phyloP scores from a whole-genome alignment of 30 jellyfish, hydroid and myxozoan genomes.

The Hydractinia echinata region DNA sequence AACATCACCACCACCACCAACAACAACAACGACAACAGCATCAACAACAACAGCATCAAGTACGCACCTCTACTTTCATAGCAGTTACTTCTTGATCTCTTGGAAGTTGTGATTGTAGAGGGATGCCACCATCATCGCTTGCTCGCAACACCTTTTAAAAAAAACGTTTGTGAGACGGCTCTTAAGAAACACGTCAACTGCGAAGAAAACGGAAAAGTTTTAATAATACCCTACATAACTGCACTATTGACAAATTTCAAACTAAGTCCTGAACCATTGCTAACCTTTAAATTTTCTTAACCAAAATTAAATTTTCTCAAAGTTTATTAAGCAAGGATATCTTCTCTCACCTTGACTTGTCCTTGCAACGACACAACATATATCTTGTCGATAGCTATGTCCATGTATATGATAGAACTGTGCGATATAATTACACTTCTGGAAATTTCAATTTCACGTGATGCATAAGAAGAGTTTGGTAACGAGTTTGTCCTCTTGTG shows the following conservation, averaged over 20 bases:
- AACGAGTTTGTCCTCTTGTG: constrained; percentile 32
- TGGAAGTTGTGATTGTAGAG: constrained; percentile 20
- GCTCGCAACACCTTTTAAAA: constrained; percentile 28
- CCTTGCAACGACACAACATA: constrained; percentile 27
- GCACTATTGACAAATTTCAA: neutral
- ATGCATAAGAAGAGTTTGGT: constrained; percentile 1
- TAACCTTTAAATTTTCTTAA: too few relatives aligned
- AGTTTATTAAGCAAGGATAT: neutral
- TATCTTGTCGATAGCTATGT: constrained; percentile 21
- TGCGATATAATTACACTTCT: constrained; percentile 19
- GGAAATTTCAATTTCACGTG: constrained; percentile 19
- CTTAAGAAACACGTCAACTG: too few relatives aligned
- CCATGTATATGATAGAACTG: constrained; percentile 18
- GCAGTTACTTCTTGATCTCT: constrained; percentile 29
- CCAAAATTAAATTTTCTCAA: too few relatives aligned
- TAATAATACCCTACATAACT: too few relatives aligned
- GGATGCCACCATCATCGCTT: constrained; percentile 36
- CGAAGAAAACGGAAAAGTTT: too few relatives aligned
- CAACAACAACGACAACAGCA: too few relatives aligned
- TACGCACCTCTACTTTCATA: constrained; percentile 19
- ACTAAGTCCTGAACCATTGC: neutral
- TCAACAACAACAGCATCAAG: too few relatives aligned
- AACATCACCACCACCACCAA: too few relatives aligned
- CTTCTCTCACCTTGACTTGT: constrained; percentile 19
- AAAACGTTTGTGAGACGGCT: neutral